These are phyloP conservation scores for Lampris incognitus DNA, from an alignment of 2,113 vertebrate species.

Conservation along the genomic window DNA sequence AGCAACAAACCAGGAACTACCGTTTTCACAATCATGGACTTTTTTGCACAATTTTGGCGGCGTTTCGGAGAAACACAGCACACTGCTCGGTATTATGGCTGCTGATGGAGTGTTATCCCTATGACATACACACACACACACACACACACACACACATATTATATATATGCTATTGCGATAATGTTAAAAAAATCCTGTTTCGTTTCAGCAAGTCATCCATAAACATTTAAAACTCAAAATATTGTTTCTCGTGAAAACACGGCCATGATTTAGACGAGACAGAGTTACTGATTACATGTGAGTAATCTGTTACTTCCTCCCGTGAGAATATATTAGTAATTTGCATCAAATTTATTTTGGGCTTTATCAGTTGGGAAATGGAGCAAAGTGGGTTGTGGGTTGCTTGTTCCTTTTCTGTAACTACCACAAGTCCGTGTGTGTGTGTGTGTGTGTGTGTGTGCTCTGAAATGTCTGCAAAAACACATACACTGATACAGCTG, in stretches of 20 bases:
- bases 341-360: background rate
- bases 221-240: background rate
- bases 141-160: too few relatives aligned
- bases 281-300: background rate
- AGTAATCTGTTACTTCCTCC: too few relatives aligned
- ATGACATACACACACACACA: too few relatives aligned
- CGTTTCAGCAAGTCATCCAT: background rate
- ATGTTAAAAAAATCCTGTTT: too few relatives aligned
- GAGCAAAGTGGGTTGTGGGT: constrained; percentile 15
- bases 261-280: constrained; percentile 1
- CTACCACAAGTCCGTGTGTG: background rate
- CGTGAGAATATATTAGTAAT: background rate
- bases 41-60: too few relatives aligned
- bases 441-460: background rate
- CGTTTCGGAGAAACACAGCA: too few relatives aligned
- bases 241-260: background rate
- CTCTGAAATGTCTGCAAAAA: background rate
- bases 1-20: too few relatives aligned
- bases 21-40: too few relatives aligned
- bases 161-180: too few relatives aligned
- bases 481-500: constrained; percentile 7
- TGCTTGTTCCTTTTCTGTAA: background rate
- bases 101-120: too few relatives aligned
- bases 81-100: too few relatives aligned
- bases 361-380: background rate